These are phyloP conservation scores for Sphecodes monilicornis DNA, from an alignment of 2,888 invertebrate genomes.

Conservation along the genomic window DNA sequence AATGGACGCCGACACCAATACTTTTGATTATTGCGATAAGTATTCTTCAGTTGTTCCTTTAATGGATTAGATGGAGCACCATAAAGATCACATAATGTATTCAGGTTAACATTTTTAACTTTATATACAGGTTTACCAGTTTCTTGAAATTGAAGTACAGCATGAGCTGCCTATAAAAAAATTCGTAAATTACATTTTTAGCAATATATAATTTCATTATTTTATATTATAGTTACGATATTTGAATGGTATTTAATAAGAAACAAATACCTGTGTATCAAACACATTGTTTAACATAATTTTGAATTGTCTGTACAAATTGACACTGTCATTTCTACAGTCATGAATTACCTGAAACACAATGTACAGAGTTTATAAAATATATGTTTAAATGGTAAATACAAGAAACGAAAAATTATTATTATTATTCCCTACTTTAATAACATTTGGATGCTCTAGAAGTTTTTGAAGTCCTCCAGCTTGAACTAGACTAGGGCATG, in stretches of 20 bases:
- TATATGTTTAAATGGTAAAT: slow-evolving; percentile 16
- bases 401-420: neutral
- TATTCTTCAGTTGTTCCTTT: slow-evolving; percentile 95
- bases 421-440: slow-evolving; percentile 87
- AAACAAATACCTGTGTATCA: slow-evolving; percentile 90
- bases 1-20: slow-evolving; percentile 96
- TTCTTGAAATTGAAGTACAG: slow-evolving; percentile 95
- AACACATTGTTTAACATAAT: slow-evolving; percentile 94
- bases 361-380: slow-evolving; percentile 29
- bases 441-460: slow-evolving; percentile 91
- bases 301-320: slow-evolving; percentile 94
- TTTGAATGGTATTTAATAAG: slow-evolving; percentile 3
- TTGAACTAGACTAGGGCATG: slow-evolving; percentile 91
- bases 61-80: slow-evolving; percentile 95
- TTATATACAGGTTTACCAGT: slow-evolving; percentile 96
- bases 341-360: slow-evolving; percentile 92
- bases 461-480: slow-evolving; percentile 92
- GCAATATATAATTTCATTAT: neutral
- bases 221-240: neutral
- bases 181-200: slow-evolving; percentile 34
- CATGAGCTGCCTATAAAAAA: slow-evolving; percentile 90
- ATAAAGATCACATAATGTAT: slow-evolving; percentile 95
- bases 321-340: slow-evolving; percentile 95
- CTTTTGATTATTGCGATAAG: slow-evolving; percentile 93
- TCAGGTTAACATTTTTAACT: slow-evolving; percentile 96